Evolutionary conservation across 2,888 invertebrate genomes (phyloP).

Genomic region (Ommatoiulus sabulosus): DNA sequence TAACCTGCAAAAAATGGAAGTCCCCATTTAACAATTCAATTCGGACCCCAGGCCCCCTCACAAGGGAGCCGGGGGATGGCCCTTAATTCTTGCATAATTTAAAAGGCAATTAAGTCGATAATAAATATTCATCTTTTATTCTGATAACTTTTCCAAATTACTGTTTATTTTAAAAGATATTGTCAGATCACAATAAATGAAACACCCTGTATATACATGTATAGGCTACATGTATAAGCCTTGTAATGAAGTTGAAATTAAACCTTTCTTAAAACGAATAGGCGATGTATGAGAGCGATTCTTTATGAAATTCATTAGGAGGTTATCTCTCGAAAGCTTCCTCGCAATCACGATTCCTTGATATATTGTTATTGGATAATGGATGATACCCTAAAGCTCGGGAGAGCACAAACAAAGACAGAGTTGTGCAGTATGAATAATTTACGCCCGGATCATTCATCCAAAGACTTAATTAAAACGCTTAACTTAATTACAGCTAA

Average conservation of each 20-base stretch:
- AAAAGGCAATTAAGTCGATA: no score
- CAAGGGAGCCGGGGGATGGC: no score
- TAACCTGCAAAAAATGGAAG: no score
- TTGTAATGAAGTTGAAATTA: neutral
- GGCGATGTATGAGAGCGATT: neutral
- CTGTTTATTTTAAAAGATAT: no score
- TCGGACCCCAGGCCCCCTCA: no score
- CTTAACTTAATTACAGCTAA: constrained; percentile 30
- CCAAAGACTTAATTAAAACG: constrained; percentile 39
- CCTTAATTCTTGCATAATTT: no score
- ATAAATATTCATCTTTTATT: no score
- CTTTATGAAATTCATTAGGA: constrained; percentile 23
- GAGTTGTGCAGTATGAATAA: constrained; percentile 8
- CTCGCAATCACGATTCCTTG: neutral
- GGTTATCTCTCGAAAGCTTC: neutral
- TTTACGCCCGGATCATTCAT: neutral
- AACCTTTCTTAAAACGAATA: neutral
- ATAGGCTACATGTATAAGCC: no score
- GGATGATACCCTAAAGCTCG: constrained; percentile 4
- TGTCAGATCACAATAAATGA: no score
- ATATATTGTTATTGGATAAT: constrained; percentile 31
- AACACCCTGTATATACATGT: no score
- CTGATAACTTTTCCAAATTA: no score
- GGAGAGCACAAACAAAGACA: neutral
- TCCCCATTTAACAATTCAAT: no score